Base-by-base conservation (phyloP, 1,140 invertebrate species). In the Brachionus manjavacas region DNA sequence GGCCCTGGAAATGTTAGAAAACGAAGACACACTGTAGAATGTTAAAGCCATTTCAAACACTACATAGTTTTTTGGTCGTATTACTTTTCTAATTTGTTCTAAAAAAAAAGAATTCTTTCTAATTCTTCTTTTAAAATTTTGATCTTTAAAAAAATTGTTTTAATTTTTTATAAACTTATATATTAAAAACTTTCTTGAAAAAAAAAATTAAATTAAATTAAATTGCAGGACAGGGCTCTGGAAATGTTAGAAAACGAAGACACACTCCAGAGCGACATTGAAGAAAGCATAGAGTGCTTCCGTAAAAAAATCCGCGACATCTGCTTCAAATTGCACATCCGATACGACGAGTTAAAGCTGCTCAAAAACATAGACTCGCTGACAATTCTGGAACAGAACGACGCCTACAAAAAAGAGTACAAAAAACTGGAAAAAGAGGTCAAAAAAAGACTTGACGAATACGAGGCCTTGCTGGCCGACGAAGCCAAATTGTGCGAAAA, bases 371-470 rank as follows among this genome's bases (percentile, higher is more conserved):
- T 46, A 3, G 52, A 81, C 20, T 41, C 16, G 1, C 11, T 64
- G 2, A 66, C 31, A 35, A 7, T 81, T 0, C 23, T 81, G 1
- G 79, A 81, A 60, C 35, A 64, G 64, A 41, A 81, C 16, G 79
- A 81, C 0, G 39, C 35, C 9, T 46, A 64, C 16, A 43, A 31
- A 64, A 16, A 60, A 39, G 79, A 81, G n/a, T 16, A 64, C 41
- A 68, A 81, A 46, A 60, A 46, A 9, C 39, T 81, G 1, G 35
- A 68, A 81, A 81, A 64, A 64, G 79, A 81, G 46, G 64, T 64
- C 16, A 81, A 81, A 60, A 60, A 68, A 81, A 23, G 79, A 39
- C n/a, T 81, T 14, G 52, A 66, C 11, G 79, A 81, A 7, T 81
- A 64, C 39, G 9, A 39, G 3, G 3, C 12, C 16, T 28, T 81